Conservation (phyloP, 2,888 invertebrate genomes). For the Eurytoma californica region DNA sequence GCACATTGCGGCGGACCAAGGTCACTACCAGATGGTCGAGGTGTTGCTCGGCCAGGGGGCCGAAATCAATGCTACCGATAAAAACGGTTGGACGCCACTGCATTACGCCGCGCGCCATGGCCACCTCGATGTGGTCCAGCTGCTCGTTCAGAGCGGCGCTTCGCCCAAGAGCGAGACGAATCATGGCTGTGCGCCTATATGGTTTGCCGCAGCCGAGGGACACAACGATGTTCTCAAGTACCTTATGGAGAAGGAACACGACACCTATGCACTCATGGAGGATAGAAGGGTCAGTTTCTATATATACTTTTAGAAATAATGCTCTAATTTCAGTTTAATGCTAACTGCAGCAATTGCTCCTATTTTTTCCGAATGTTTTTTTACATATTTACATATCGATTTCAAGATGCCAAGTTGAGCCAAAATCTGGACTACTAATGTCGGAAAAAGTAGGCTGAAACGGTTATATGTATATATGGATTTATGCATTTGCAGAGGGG, state of each 20-base stretch:
- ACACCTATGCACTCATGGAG: slow-evolving; percentile 97
- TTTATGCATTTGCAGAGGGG: not conserved
- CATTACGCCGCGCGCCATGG: slow-evolving; percentile 97
- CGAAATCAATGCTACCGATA: slow-evolving; percentile 98
- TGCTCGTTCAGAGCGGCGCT: slow-evolving; percentile 96
- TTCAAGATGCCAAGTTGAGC: not conserved
- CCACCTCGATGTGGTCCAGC: slow-evolving; percentile 94
- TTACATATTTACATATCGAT: slow-evolving; percentile 23
- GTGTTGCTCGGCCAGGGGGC: slow-evolving; percentile 98
- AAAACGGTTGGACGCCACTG: slow-evolving; percentile 96
- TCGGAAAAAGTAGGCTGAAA: not conserved
- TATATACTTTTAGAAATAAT: not conserved
- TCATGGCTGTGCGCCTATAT: slow-evolving; percentile 96
- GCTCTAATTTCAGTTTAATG: slow-evolving; percentile 15
- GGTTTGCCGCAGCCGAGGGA: slow-evolving; percentile 98
- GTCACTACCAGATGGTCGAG: slow-evolving; percentile 99
- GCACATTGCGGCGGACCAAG: slow-evolving; percentile 97
- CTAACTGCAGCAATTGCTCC: not conserved
- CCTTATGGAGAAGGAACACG: slow-evolving; percentile 97
- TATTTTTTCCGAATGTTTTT: not conserved
- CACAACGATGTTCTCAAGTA: slow-evolving; percentile 97
- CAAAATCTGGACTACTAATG: slow-evolving; percentile 22
- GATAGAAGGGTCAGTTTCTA: slow-evolving; percentile 86
- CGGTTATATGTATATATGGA: not conserved
- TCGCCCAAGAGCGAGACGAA: slow-evolving; percentile 96